Percentiles rank a stretch among this genome's conserved stretches.
These are phyloP conservation scores for Bombus sibiricus DNA, from an alignment of 1,140 invertebrate species.

Conservation along the genomic window DNA sequence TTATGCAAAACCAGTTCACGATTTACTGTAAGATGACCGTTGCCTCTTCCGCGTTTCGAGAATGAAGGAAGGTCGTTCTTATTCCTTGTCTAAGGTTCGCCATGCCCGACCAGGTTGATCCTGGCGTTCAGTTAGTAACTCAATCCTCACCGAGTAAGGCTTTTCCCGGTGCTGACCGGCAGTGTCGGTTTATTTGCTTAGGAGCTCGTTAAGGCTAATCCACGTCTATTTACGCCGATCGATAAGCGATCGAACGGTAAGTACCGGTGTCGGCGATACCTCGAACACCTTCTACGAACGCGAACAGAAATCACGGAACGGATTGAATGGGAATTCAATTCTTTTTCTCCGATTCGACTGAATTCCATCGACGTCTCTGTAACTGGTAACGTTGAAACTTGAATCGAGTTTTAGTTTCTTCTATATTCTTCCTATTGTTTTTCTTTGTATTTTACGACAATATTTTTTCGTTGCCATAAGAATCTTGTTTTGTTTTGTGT, in stretches of 20 bases:
- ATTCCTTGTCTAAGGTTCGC: not conserved
- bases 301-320: constrained; percentile 26
- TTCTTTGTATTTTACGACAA: no score
- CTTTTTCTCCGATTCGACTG: not conserved
- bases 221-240: constrained; percentile 57
- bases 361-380: constrained; percentile 15
- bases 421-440: not conserved
- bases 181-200: constrained; percentile 57
- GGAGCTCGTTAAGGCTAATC: constrained; percentile 51
- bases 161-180: constrained; percentile 37
- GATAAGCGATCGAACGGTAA: constrained; percentile 54
- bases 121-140: constrained; percentile 50
- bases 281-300: constrained; percentile 27
- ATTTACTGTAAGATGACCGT: not conserved
- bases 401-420: not conserved
- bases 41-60: constrained; percentile 1
- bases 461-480: no score
- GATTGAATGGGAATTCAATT: constrained; percentile 26
- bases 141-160: constrained; percentile 55
- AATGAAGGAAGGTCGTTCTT: not conserved
- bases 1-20: not conserved
- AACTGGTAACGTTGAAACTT: not conserved
- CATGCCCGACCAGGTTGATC: constrained; percentile 16
- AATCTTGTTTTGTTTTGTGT: not conserved
- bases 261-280: constrained; percentile 38